phyloP scores from a whole-genome alignment of 1,140 invertebrate genomes.

The Drosophila tristis region DNA sequence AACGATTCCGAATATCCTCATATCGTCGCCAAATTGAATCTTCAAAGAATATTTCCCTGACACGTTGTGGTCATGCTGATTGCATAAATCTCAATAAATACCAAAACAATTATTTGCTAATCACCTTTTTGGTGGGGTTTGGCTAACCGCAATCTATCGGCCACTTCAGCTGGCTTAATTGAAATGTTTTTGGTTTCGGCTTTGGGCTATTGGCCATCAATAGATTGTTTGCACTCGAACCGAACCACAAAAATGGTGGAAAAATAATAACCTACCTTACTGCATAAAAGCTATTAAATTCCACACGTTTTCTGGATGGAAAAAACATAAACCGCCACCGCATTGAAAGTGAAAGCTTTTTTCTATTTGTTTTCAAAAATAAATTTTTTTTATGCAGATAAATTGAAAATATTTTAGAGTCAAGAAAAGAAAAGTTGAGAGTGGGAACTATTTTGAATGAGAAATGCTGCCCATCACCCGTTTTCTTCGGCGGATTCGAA shows the following conservation, averaged over 20 bases:
- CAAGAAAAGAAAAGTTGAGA: constrained; percentile 7
- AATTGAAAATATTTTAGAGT: constrained; percentile 43
- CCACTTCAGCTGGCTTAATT: constrained; percentile 47
- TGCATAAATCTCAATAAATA: constrained; percentile 17
- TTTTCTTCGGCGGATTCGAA: constrained; percentile 28
- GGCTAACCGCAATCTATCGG: constrained; percentile 33
- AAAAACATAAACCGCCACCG: constrained; percentile 49
- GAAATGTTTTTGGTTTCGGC: constrained; percentile 41
- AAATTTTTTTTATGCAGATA: constrained; percentile 36
- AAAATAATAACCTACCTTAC: constrained; percentile 61
- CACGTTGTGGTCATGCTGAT: neutral
- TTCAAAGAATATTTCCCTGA: constrained; percentile 1
- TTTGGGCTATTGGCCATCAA: constrained; percentile 32
- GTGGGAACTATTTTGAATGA: constrained; percentile 36
- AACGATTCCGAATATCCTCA: neutral
- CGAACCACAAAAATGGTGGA: constrained; percentile 21
- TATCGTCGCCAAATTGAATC: neutral
- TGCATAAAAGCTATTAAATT: constrained; percentile 48
- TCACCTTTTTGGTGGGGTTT: constrained; percentile 24
- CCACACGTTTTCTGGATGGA: constrained; percentile 48
- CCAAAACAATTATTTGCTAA: constrained; percentile 37
- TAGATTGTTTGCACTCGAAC: constrained; percentile 39
- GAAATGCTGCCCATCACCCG: constrained; percentile 41
- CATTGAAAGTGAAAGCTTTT: constrained; percentile 69
- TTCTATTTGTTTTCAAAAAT: constrained; percentile 47